A percentile compares a stretch with the other conserved stretches of the same genome.
Evolutionary conservation across 1,140 invertebrate genomes (phyloP).

Genomic region (Sweltsa coloradensis): DNA sequence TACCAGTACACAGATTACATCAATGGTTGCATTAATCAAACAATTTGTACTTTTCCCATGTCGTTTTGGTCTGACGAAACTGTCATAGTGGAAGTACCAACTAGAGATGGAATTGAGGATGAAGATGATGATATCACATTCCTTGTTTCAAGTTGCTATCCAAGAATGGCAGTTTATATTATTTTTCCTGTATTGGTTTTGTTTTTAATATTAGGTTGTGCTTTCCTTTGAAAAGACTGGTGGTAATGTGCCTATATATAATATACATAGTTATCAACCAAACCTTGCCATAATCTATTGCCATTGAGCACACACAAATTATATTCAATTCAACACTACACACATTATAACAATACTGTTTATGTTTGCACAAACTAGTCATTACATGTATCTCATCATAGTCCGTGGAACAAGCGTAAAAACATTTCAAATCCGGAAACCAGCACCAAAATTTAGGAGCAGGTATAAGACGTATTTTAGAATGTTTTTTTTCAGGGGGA

Average conservation of each 20-base stretch:
- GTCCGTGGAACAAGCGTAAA: no score
- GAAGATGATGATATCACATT: constrained; percentile 55
- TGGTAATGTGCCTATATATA: background rate
- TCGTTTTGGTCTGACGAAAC: constrained; percentile 54
- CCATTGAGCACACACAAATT: no score
- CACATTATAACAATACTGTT: no score
- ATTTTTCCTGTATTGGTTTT: constrained; percentile 63
- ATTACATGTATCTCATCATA: no score
- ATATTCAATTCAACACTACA: no score
- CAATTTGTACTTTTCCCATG: constrained; percentile 57
- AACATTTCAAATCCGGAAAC: no score
- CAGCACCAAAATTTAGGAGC: no score
- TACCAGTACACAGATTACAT: constrained; percentile 62
- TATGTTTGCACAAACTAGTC: no score
- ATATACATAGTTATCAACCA: background rate
- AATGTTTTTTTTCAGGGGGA: no score
- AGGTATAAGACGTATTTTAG: no score
- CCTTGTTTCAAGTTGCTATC: constrained; percentile 59
- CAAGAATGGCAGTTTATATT: constrained; percentile 59
- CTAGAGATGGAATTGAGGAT: constrained; percentile 60
- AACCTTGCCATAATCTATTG: background rate
- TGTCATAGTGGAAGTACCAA: constrained; percentile 69
- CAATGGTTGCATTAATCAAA: constrained; percentile 58
- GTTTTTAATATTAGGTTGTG: constrained; percentile 59
- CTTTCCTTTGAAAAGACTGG: constrained; percentile 46